These are phyloP conservation scores for Thaumatotibia leucotreta DNA, from an alignment of 1,140 invertebrate genomes.

Conservation along the genomic window DNA sequence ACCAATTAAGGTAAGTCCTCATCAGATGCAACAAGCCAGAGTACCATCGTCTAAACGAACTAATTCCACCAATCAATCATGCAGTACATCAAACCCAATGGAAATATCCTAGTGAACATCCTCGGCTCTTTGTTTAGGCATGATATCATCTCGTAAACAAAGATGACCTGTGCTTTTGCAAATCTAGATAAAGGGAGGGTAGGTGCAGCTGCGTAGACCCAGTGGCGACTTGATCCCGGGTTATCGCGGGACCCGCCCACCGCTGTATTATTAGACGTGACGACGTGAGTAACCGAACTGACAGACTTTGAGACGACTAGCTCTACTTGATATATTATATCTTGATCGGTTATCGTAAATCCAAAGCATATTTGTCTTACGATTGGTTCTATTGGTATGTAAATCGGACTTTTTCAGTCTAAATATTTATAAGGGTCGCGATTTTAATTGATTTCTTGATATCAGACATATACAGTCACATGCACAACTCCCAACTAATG, in stretches of 20 bases:
- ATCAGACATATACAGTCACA: too few species aligned
- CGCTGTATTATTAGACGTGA: slow-evolving; percentile 32
- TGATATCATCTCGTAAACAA: slow-evolving; percentile 9
- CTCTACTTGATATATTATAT: neutral
- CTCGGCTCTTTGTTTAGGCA: slow-evolving; percentile 11
- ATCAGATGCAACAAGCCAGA: neutral
- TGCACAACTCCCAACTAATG: too few species aligned
- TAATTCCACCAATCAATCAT: neutral
- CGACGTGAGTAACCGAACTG: slow-evolving; percentile 34
- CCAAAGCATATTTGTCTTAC: too few species aligned
- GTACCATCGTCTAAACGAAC: neutral
- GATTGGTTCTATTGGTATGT: too few species aligned
- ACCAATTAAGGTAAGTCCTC: neutral
- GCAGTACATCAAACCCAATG: neutral
- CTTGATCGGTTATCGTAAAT: too few species aligned
- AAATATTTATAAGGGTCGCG: too few species aligned
- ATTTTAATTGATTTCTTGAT: too few species aligned
- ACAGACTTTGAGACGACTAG: slow-evolving; percentile 30
- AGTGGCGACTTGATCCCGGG: slow-evolving; percentile 51
- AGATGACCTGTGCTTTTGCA: slow-evolving; percentile 9
- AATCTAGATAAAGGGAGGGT: slow-evolving; percentile 5
- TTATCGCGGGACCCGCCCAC: slow-evolving; percentile 48
- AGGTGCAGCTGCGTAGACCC: slow-evolving; percentile 33
- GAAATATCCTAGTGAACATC: neutral
- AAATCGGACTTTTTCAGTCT: too few species aligned